These are phyloP conservation scores for Myotis brandtii DNA, from an alignment of 2,113 vertebrate species.

Conservation along the genomic window DNA sequence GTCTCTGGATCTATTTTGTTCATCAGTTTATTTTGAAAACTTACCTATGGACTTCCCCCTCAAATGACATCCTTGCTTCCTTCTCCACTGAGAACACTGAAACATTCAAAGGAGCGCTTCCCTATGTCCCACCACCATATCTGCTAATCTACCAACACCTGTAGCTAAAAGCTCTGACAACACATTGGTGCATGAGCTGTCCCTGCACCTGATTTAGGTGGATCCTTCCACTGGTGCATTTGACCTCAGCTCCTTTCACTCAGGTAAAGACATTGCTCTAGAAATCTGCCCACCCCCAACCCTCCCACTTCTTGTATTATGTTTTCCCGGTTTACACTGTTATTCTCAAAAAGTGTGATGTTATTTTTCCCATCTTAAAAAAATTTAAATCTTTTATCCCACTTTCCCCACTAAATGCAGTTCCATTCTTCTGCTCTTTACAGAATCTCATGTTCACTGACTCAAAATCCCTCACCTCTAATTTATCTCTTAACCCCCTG, in stretches of 20 bases:
- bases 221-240: background rate
- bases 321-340: background rate
- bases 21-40: background rate
- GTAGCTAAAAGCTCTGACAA: background rate
- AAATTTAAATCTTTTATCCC: background rate
- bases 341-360: background rate
- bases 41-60: background rate
- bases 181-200: background rate
- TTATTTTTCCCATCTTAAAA: background rate
- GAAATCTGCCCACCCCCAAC: background rate
- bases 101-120: background rate
- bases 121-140: background rate
- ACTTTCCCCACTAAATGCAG: background rate
- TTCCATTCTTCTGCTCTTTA: background rate
- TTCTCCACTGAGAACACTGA: background rate
- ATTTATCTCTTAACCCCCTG: background rate
- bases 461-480: background rate
- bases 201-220: background rate
- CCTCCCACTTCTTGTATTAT: background rate
- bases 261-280: background rate
- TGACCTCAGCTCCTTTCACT: background rate
- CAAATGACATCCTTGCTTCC: background rate
- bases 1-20: too few species aligned
- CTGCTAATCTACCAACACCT: background rate
- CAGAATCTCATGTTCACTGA: background rate